A percentile compares a stretch with the other conserved stretches of the same genome.
Conservation (phyloP, 2,797 vertebrate genomes). For the Saxicola maurus region DNA sequence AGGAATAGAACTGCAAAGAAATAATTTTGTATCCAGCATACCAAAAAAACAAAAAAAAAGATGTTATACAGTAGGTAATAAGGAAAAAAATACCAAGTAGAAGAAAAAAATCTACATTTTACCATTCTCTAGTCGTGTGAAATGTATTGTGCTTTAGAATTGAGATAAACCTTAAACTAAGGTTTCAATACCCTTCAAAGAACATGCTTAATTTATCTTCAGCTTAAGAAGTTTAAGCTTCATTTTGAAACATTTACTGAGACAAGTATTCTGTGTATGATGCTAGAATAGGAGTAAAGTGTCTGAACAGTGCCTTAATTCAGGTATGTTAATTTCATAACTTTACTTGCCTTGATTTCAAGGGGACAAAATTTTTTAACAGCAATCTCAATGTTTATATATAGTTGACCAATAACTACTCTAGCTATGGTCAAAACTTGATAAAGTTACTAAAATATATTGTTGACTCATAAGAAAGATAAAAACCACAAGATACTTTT, state of each 20-base stretch:
- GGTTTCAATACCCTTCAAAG: constrained; percentile 34
- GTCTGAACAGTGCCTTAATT: neutral
- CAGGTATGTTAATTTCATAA: neutral
- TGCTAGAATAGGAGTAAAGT: neutral
- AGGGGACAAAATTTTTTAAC: neutral
- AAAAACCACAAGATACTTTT: neutral
- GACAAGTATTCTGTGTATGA: neutral
- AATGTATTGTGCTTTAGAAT: constrained; percentile 18
- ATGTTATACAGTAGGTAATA: neutral
- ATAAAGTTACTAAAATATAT: neutral
- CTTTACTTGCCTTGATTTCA: neutral
- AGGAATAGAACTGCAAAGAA: neutral
- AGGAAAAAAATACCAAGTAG: neutral
- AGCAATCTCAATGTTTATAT: neutral
- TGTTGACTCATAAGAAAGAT: constrained; percentile 8
- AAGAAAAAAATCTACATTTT: neutral
- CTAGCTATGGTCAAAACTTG: neutral
- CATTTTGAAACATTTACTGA: neutral
- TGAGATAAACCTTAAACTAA: constrained; percentile 36
- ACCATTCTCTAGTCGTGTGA: neutral
- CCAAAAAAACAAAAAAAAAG: neutral
- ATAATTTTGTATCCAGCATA: neutral
- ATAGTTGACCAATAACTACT: neutral
- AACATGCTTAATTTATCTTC: neutral
- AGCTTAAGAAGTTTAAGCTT: neutral